Percentiles rank a stretch among this genome's conserved stretches.
Conservation (phyloP, 2,113 vertebrate species). For the Tupaia tana region DNA sequence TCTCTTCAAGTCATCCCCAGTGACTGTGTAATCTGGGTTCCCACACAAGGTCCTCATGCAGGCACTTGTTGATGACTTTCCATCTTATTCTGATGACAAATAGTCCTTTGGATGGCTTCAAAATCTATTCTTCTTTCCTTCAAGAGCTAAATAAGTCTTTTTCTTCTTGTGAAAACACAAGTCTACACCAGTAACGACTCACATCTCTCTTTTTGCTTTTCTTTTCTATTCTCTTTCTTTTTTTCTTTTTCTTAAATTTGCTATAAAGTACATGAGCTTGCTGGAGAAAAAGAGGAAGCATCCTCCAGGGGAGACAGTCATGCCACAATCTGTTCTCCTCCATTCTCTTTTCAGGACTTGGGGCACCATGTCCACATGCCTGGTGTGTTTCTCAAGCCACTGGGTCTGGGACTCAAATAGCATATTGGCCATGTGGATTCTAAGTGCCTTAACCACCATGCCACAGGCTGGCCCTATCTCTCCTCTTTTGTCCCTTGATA, state of each 20-base stretch:
- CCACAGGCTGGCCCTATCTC: too few relatives aligned
- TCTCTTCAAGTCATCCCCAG: constrained; percentile 66
- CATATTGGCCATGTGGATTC: too few relatives aligned
- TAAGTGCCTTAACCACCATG: too few relatives aligned
- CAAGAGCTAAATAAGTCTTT: not conserved
- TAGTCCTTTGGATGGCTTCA: not conserved
- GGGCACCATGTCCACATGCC: too few relatives aligned
- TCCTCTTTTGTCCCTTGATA: too few relatives aligned
- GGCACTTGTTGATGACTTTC: constrained; percentile 52
- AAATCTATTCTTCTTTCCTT: not conserved
- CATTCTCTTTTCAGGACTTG: too few relatives aligned
- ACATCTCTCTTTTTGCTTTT: not conserved
- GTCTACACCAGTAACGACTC: not conserved
- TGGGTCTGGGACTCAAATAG: too few relatives aligned
- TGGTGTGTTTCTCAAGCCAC: too few relatives aligned
- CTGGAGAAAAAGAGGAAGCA: too few relatives aligned
- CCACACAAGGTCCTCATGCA: constrained; percentile 62
- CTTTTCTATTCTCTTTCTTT: not conserved
- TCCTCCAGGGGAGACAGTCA: too few relatives aligned
- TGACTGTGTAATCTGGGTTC: constrained; percentile 71
- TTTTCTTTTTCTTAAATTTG: not conserved
- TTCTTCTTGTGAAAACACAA: constrained; percentile 10
- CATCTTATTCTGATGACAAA: constrained; percentile 54
- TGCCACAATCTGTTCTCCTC: too few relatives aligned
- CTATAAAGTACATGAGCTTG: too few relatives aligned